Conservation (phyloP, 2,113 vertebrate species). For the Heptranchias perlo region DNA sequence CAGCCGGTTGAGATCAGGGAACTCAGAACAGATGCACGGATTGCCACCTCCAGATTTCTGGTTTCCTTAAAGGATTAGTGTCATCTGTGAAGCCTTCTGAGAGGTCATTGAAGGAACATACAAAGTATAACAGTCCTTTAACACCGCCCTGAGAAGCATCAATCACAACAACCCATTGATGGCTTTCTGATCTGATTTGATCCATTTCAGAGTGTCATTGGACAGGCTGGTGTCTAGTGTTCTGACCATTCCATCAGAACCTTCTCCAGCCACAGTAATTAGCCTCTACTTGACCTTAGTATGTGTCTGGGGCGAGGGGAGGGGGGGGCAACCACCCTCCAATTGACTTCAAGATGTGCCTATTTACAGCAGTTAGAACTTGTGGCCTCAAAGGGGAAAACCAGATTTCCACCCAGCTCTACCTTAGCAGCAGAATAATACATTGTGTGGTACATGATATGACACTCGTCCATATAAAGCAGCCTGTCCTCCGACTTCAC, state of each 20-base stretch:
- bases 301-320: too few relatives aligned
- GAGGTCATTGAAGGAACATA: not conserved
- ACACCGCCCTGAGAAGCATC: too few relatives aligned
- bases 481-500: not conserved
- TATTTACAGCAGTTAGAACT: too few relatives aligned
- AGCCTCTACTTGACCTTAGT: not conserved
- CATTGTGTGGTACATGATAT: rapidly evolving
- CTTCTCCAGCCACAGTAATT: not conserved
- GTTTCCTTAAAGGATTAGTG: not conserved
- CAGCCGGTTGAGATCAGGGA: not conserved
- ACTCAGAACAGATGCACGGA: not conserved
- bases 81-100: not conserved
- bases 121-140: too few relatives aligned
- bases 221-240: not conserved
- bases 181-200: not conserved
- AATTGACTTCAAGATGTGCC: too few relatives aligned
- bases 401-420: not conserved
- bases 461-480: not conserved
- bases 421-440: not conserved
- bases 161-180: not conserved
- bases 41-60: not conserved
- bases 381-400: too few relatives aligned
- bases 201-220: too few relatives aligned
- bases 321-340: too few relatives aligned
- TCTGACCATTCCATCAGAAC: not conserved